Conservation (phyloP, 2,888 invertebrate species). For the Timandra comae region DNA sequence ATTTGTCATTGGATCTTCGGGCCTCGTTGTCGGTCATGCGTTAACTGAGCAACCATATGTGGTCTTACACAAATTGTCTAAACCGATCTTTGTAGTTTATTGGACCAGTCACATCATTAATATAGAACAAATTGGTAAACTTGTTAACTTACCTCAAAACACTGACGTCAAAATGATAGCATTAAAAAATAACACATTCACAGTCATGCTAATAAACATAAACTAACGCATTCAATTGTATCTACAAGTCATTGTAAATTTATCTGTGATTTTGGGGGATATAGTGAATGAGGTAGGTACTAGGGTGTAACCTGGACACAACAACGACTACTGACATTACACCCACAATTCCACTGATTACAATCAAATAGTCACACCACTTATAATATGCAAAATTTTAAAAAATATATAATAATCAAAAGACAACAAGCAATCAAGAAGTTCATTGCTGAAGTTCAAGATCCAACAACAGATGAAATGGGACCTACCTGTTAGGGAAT, state of each 20-base stretch:
- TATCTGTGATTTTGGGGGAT: slow-evolving; percentile 63
- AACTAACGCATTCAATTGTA: slow-evolving; percentile 53
- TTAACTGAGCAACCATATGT: slow-evolving; percentile 32
- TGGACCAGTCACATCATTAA: slow-evolving; percentile 11
- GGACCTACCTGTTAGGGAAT: slow-evolving; percentile 50
- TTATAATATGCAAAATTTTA: slow-evolving; percentile 53
- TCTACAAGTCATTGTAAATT: slow-evolving; percentile 62
- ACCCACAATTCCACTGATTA: slow-evolving; percentile 58
- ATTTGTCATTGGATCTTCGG: slow-evolving; percentile 62
- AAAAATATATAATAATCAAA: slow-evolving; percentile 37
- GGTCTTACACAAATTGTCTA: not conserved
- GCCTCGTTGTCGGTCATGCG: slow-evolving; percentile 43
- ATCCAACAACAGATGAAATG: slow-evolving; percentile 54
- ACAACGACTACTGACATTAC: slow-evolving; percentile 70
- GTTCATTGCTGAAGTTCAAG: slow-evolving; percentile 42
- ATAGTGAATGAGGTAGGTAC: slow-evolving; percentile 30
- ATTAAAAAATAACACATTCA: slow-evolving; percentile 40
- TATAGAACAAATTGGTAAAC: slow-evolving; percentile 2
- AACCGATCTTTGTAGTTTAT: too few species aligned
- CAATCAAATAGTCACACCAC: slow-evolving; percentile 64
- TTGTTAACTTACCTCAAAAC: slow-evolving; percentile 27
- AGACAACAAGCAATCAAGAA: slow-evolving; percentile 55
- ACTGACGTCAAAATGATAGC: slow-evolving; percentile 11
- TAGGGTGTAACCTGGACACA: slow-evolving; percentile 75
- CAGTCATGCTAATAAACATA: slow-evolving; percentile 64